Evolutionary conservation across 1,140 invertebrate species (phyloP).

Genomic region (Diorhabda sublineata): DNA sequence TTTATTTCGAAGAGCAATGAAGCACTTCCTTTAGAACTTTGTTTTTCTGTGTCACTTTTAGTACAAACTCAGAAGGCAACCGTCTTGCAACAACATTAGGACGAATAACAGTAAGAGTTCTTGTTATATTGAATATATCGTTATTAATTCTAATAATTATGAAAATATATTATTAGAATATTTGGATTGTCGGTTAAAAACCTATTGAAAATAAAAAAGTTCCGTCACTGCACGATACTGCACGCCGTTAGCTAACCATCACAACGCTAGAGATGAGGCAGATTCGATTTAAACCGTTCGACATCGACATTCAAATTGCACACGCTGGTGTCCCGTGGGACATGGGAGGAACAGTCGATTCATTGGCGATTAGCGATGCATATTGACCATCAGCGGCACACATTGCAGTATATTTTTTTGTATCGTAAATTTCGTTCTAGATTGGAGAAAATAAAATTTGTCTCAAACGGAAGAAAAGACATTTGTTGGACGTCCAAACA

Average conservation of each 20-base stretch:
- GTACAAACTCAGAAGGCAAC: no score
- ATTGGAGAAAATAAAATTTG: no score
- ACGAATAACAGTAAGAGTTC: no score
- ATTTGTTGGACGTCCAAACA: no score
- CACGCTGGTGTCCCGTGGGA: conserved; percentile 5
- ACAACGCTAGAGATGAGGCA: conserved; percentile 12
- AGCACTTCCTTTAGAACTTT: no score
- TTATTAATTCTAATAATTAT: background rate
- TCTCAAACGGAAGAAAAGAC: no score
- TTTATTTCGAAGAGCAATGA: no score
- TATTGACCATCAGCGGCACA: conserved; percentile 2
- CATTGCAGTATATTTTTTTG: background rate
- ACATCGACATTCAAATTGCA: conserved; percentile 21
- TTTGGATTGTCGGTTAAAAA: background rate
- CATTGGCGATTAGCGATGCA: conserved; percentile 16
- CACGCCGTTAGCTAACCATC: background rate
- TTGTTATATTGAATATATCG: no score
- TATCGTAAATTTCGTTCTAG: background rate
- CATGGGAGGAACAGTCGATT: background rate
- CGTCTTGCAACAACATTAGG: no score
- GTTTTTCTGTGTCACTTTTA: no score
- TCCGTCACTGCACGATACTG: background rate
- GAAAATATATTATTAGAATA: background rate
- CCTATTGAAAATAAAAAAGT: background rate
- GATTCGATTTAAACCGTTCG: conserved; percentile 20